phyloP scores from a whole-genome alignment of 2,113 vertebrate genomes.

The Hydrolagus affinis region DNA sequence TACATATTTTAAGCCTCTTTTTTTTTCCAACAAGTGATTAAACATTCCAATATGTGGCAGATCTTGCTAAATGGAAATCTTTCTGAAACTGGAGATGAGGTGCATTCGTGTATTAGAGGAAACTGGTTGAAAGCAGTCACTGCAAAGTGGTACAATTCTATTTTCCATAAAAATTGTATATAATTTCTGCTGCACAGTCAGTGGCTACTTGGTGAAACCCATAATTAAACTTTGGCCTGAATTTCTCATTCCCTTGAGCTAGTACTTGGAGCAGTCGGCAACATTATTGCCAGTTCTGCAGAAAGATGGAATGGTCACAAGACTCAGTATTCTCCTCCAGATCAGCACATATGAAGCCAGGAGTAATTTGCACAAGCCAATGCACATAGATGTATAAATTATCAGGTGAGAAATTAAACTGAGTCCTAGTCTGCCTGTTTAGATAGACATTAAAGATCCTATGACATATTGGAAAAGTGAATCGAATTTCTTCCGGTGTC shows the following conservation, averaged over 20 bases:
- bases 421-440: neutral
- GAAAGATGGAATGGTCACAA: neutral
- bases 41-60: neutral
- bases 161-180: neutral
- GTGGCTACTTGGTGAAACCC: too few species aligned
- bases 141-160: neutral
- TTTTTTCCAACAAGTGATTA: neutral
- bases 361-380: neutral
- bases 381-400: neutral
- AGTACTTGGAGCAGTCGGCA: slow-evolving; percentile 3
- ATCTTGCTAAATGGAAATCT: neutral
- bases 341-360: neutral
- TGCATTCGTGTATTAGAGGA: neutral
- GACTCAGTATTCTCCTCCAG: neutral
- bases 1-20: neutral
- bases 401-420: neutral
- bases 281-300: neutral
- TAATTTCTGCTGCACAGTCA: too few species aligned
- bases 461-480: too few species aligned
- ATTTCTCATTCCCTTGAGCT: neutral
- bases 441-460: neutral
- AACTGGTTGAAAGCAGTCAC: neutral
- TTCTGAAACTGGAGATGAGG: neutral
- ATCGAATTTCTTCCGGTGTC: too few species aligned
- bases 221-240: neutral